Conservation (phyloP, 2,113 vertebrate genomes). For the Antechinus flavipes region DNA sequence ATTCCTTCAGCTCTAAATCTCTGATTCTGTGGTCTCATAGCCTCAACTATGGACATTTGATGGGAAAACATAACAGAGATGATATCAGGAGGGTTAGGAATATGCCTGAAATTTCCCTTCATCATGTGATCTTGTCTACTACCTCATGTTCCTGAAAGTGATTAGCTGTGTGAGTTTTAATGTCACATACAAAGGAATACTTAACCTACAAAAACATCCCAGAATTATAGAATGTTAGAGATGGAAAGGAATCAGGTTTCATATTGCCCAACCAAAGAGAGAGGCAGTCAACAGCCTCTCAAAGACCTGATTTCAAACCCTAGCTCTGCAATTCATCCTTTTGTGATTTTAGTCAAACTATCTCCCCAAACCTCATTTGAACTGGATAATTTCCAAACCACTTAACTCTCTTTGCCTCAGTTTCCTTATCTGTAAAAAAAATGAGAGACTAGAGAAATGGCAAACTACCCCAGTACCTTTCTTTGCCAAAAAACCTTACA, state of each 20-base stretch:
- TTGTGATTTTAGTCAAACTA: rapidly evolving
- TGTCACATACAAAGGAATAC: neutral
- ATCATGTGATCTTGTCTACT: rapidly evolving
- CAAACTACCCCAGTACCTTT: neutral
- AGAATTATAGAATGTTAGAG: neutral
- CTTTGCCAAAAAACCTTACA: neutral
- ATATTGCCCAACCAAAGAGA: neutral
- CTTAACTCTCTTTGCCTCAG: neutral
- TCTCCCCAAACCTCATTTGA: neutral
- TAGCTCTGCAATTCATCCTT: neutral
- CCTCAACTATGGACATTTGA: neutral
- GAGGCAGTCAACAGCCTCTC: neutral
- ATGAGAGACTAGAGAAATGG: neutral
- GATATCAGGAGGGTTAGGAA: neutral
- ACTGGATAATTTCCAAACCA: neutral
- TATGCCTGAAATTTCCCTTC: neutral
- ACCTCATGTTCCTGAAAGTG: neutral
- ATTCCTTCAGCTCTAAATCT: neutral
- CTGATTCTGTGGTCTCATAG: neutral
- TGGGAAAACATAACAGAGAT: neutral
- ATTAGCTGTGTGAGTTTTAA: neutral
- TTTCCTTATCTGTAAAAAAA: neutral
- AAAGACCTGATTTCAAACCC: neutral
- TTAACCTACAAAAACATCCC: neutral
- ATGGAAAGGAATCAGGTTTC: neutral